phyloP scores from a whole-genome alignment of 1,140 invertebrate species.

The Drosophila asahinai region DNA sequence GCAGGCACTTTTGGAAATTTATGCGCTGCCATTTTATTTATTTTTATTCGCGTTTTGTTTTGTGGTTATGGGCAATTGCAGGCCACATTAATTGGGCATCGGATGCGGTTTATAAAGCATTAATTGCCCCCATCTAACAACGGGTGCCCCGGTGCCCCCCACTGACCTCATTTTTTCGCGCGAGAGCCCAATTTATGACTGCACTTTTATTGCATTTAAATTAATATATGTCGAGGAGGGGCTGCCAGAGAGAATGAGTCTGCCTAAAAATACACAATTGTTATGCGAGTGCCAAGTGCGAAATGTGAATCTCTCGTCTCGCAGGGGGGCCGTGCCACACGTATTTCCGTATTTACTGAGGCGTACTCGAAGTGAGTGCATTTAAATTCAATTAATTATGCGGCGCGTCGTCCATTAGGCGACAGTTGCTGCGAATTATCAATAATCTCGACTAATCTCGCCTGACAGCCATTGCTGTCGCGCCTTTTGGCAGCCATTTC shows the following conservation, averaged over 20 bases:
- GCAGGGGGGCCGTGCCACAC: constrained; percentile 15
- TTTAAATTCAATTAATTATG: constrained; percentile 79
- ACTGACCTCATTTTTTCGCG: constrained; percentile 1
- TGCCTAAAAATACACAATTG: constrained; percentile 53
- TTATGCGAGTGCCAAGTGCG: constrained; percentile 50
- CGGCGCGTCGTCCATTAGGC: constrained; percentile 63
- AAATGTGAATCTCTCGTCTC: not conserved
- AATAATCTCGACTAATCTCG: constrained; percentile 73
- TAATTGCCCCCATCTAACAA: constrained; percentile 51
- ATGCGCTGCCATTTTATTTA: constrained; percentile 31
- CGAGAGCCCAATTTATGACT: constrained; percentile 34
- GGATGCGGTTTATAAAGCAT: constrained; percentile 55
- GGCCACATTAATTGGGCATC: constrained; percentile 68
- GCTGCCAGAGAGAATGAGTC: constrained; percentile 24
- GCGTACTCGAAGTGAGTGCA: constrained; percentile 57
- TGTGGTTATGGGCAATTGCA: constrained; percentile 56
- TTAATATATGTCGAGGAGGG: constrained; percentile 35
- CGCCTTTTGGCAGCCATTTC: constrained; percentile 59
- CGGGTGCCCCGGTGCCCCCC: constrained; percentile 6
- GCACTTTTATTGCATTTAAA: constrained; percentile 63
- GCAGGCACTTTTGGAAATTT: constrained; percentile 58
- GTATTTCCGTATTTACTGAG: constrained; percentile 59
- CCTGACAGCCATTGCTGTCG: constrained; percentile 54
- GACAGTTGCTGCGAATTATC: constrained; percentile 74
- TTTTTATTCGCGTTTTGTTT: constrained; percentile 44